Base-by-base conservation (phyloP, 2,888 invertebrate genomes). In the Microctonus aethiopoides region DNA sequence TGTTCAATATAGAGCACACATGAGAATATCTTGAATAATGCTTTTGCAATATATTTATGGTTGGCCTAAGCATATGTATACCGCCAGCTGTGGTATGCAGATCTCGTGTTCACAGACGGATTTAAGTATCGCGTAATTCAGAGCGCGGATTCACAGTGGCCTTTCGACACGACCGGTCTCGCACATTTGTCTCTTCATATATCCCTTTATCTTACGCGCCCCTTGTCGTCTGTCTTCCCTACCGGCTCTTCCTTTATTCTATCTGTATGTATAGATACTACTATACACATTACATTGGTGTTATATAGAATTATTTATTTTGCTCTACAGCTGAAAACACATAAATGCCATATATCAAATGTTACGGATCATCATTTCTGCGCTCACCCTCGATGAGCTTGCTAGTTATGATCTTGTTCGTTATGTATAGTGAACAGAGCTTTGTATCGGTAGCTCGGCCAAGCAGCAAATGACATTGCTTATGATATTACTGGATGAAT, bases 111-210 rank as follows among this genome's bases (percentile, higher is more conserved):
- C 77, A 68, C 64, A 73, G 77, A 74, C 78, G 76, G 74, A 76
- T 81, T 81, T 81, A 82, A 83, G 81, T 81, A 78, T 73, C 77
- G 77, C 75, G 81, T 79, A 81, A 82, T 82, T 83, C 79, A 79
- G 79, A 75, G 70, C 67, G 72, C 73, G 67, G 74, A 67, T 64
- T 71, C 67, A 34, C 63, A 60, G 41, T 65, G 67, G 63, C 68
- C 67, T 62, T 72, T 71, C 68, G 67, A 74, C 73, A 60, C 75
- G 75, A 76, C 71, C 67, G 22, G 65, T 66, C 68, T 72, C 70
- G 69, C 66, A 68, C 67, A 67, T 70, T 70, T 70, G 65, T 56
- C 71, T 70, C 72, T 71, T 69, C 66, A 68, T 72, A 52, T 67
- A 52, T 52, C 34, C 65, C 32, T 24, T 34, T 56, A 67, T 22